Evolutionary conservation across 2,113 vertebrate species (phyloP).

Genomic region (Athene noctua): DNA sequence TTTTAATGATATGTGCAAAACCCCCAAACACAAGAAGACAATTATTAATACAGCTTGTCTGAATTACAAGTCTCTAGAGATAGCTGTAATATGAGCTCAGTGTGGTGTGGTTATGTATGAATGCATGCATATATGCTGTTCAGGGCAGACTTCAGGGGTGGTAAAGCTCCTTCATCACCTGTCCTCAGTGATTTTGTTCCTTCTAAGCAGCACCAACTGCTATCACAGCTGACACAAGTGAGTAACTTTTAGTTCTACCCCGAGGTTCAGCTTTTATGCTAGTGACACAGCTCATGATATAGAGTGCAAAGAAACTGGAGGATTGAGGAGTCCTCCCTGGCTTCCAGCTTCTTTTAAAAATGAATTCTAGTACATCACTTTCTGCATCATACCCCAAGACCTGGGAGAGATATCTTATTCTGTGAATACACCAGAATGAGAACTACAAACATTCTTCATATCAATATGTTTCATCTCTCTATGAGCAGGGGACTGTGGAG

Average conservation of each 20-base stretch:
- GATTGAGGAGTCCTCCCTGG: not conserved
- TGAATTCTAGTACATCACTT: not conserved
- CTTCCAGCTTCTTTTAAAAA: not conserved
- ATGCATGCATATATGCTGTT: fast-evolving
- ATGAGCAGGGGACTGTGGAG: not conserved
- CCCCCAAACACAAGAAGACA: not conserved
- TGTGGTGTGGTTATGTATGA: not conserved
- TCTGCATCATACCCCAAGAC: not conserved
- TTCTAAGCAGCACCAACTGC: not conserved
- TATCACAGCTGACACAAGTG: not conserved
- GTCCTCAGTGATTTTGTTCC: not conserved
- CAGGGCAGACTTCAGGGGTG: not conserved
- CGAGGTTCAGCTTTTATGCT: not conserved
- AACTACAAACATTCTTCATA: not conserved
- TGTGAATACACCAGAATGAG: not conserved
- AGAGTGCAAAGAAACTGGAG: not conserved
- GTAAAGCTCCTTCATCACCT: not conserved
- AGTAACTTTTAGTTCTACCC: not conserved
- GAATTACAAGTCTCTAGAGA: not conserved
- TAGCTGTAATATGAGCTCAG: fast-evolving
- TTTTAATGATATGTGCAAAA: not conserved
- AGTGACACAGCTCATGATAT: not conserved
- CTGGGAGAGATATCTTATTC: not conserved
- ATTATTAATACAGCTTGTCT: not conserved
- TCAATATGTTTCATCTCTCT: not conserved